A percentile compares a stretch with the other conserved stretches of the same genome.
These are phyloP conservation scores for Manacus vitellinus DNA, from an alignment of 2,113 vertebrate species.

Conservation along the genomic window DNA sequence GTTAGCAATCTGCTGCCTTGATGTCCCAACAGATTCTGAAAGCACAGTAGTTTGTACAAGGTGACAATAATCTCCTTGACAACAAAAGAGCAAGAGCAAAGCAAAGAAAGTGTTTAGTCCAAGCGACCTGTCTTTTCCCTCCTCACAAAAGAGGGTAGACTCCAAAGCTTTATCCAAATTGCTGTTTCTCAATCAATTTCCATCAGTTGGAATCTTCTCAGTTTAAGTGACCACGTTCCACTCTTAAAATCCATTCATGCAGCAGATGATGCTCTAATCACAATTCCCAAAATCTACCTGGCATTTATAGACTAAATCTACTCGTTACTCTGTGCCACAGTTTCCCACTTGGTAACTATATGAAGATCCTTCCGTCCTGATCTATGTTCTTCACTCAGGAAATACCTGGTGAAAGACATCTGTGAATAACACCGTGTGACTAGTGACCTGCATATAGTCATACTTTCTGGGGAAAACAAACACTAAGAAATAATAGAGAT, in stretches of 20 bases:
- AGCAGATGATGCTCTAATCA: not conserved
- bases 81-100: not conserved
- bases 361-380: not conserved
- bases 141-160: accelerated
- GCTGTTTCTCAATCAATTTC: not conserved
- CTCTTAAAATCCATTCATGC: not conserved
- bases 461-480: not conserved
- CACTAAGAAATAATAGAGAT: not conserved
- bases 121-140: not conserved
- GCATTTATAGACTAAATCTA: not conserved
- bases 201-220: not conserved
- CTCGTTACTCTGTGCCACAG: not conserved
- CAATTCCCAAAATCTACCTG: not conserved
- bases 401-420: not conserved
- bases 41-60: not conserved
- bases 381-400: not conserved
- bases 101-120: not conserved
- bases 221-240: not conserved
- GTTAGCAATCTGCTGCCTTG: not conserved
- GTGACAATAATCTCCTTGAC: not conserved
- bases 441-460: not conserved
- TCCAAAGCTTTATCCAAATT: not conserved
- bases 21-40: not conserved
- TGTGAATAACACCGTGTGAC: not conserved
- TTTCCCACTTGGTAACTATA: not conserved